Evolutionary conservation across 2,888 invertebrate genomes (phyloP).

Genomic region (Drosophila hamatofila): DNA sequence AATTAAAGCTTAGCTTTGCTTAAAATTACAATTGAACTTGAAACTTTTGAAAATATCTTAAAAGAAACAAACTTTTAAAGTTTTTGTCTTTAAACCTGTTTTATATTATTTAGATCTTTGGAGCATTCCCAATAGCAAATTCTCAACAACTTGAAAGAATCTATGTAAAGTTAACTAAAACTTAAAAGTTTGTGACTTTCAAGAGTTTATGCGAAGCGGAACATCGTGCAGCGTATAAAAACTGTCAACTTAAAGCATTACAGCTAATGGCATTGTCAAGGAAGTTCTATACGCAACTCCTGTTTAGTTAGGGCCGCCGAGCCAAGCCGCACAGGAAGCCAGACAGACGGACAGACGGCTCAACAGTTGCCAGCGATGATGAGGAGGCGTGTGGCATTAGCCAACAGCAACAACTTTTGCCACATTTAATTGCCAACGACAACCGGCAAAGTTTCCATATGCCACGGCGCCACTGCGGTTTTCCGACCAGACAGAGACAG

Average conservation of each 20-base stretch:
- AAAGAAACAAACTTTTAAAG: too few relatives aligned
- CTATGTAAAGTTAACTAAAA: neutral
- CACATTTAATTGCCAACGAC: constrained; percentile 60
- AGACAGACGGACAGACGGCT: constrained; percentile 20
- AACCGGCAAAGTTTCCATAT: constrained; percentile 58
- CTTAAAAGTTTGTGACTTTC: neutral
- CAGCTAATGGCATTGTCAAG: constrained; percentile 18
- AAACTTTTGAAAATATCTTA: neutral
- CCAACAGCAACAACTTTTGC: constrained; percentile 48
- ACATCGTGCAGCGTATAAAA: neutral
- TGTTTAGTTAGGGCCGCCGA: constrained; percentile 15
- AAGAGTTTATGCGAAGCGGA: constrained; percentile 12
- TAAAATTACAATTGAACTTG: too few relatives aligned
- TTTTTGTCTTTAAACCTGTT: too few relatives aligned
- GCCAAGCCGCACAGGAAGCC: constrained; percentile 45
- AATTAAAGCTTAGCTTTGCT: too few relatives aligned
- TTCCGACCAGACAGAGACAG: neutral
- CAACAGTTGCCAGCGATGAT: constrained; percentile 31
- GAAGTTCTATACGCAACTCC: constrained; percentile 19
- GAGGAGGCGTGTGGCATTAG: constrained; percentile 41
- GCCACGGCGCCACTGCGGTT: constrained; percentile 43
- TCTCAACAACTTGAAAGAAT: neutral
- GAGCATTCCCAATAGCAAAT: neutral
- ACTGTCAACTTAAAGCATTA: constrained; percentile 11
- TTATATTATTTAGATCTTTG: too few relatives aligned